Conservation (phyloP, 2,797 vertebrate species). For the Enteromius radiatus region DNA sequence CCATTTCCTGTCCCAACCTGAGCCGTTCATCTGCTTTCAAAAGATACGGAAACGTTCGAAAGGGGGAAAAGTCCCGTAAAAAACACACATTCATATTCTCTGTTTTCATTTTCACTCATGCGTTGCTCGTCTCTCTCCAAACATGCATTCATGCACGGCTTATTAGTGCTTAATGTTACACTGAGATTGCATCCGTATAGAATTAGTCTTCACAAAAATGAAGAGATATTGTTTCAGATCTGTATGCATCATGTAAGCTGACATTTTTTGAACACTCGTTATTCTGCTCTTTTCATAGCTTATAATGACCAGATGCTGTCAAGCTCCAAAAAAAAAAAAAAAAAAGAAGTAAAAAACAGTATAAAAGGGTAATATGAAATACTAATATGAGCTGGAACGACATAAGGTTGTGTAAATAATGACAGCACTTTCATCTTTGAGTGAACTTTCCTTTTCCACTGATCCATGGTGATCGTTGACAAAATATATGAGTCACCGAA, state of each 20-base stretch:
- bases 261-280: neutral
- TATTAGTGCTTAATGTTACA: neutral
- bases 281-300: neutral
- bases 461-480: constrained; percentile 14
- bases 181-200: neutral
- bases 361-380: neutral
- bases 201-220: neutral
- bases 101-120: constrained; percentile 52
- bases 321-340: neutral
- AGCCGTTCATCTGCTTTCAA: constrained; percentile 27
- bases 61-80: constrained; percentile 33
- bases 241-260: neutral
- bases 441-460: neutral
- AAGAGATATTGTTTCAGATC: neutral
- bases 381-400: neutral
- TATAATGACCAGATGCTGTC: neutral
- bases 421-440: constrained; percentile 6
- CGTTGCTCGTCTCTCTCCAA: neutral
- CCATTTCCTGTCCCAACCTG: constrained; percentile 21
- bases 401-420: neutral
- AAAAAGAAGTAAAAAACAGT: neutral
- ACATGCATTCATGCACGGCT: neutral
- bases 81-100: constrained; percentile 12
- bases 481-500: constrained; percentile 9
- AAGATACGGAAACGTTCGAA: constrained; percentile 4